Evolutionary conservation across 1,140 invertebrate genomes (phyloP).

Genomic region (Neodiprion lecontei): DNA sequence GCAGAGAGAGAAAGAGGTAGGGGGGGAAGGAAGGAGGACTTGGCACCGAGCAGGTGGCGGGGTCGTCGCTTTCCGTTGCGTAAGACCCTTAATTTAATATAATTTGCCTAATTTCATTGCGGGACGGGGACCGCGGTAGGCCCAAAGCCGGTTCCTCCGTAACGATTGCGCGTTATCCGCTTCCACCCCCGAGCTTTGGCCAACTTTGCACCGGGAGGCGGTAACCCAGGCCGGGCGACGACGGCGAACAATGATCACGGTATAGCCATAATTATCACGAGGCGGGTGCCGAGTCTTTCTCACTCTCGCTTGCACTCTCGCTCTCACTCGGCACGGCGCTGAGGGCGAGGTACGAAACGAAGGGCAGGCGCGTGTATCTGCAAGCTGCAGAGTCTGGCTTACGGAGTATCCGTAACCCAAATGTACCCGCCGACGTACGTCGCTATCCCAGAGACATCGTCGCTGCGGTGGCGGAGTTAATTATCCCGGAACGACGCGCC

Average conservation of each 20-base stretch:
- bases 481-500: not conserved
- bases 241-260: not conserved
- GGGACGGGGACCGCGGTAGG: not conserved
- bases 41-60: not conserved
- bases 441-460: too few species aligned
- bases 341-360: too few species aligned
- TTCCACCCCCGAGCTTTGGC: not conserved
- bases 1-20: not conserved
- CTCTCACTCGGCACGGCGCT: too few species aligned
- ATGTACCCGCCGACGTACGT: not conserved
- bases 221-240: not conserved
- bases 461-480: not conserved
- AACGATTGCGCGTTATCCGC: slow-evolving; percentile 6
- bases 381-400: not conserved
- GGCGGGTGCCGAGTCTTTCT: too few species aligned
- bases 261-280: not conserved
- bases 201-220: not conserved
- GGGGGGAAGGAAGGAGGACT: not conserved
- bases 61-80: not conserved
- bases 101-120: slow-evolving; percentile 13
- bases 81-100: slow-evolving; percentile 8
- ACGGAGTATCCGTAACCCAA: not conserved
- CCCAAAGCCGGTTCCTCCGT: not conserved
- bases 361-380: too few species aligned
- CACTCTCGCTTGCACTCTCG: too few species aligned